Percentiles rank a stretch among this genome's conserved stretches.
Conservation (phyloP, 2,113 vertebrate genomes). For the Aviceda subcristata region DNA sequence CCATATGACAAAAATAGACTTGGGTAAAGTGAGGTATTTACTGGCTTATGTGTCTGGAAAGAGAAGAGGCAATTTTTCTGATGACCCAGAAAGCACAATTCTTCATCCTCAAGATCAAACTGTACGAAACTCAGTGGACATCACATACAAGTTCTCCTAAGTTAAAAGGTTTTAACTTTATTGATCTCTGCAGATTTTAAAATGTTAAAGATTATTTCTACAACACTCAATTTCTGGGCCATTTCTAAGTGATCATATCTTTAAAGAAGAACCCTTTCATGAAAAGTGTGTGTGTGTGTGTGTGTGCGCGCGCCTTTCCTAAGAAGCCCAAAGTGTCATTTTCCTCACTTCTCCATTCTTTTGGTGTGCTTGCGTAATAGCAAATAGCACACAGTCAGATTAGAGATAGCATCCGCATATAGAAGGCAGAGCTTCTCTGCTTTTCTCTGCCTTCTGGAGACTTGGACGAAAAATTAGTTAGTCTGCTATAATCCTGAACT, state of each 20-base stretch:
- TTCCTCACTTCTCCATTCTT: not conserved
- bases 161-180: not conserved
- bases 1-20: not conserved
- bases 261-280: not conserved
- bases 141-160: not conserved
- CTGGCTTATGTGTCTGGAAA: not conserved
- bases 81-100: not conserved
- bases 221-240: not conserved
- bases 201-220: not conserved
- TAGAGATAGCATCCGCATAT: not conserved
- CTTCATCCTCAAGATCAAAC: not conserved
- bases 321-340: not conserved
- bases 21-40: not conserved
- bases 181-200: not conserved
- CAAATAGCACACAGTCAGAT: not conserved
- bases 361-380: not conserved
- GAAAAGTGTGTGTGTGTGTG: accelerated
- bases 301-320: not conserved
- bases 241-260: not conserved
- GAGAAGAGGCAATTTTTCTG: not conserved
- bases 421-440: not conserved
- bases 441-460: not conserved
- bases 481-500: not conserved
- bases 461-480: not conserved
- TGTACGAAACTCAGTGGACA: not conserved